A percentile compares a stretch with the other conserved stretches of the same genome.
Evolutionary conservation across 2,113 vertebrate genomes (phyloP).

Genomic region (Arvicanthis niloticus): DNA sequence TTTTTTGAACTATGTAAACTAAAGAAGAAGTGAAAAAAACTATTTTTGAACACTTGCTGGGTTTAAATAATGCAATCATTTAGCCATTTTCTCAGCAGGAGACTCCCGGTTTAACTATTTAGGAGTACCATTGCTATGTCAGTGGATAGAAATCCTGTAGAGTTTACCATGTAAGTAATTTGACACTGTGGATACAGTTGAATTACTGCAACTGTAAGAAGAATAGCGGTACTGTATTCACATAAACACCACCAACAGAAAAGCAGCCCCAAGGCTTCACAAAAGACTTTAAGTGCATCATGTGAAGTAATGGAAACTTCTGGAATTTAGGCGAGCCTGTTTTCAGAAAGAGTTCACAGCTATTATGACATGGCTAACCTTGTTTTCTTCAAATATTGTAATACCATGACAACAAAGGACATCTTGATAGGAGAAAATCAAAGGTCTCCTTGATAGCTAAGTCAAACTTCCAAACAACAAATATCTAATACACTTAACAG

Average conservation of each 20-base stretch:
- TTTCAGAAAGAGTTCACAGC: constrained; percentile 11
- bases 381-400: constrained; percentile 68
- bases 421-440: constrained; percentile 65
- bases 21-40: neutral
- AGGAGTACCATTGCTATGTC: neutral
- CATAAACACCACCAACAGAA: constrained; percentile 15
- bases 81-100: constrained; percentile 28
- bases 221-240: constrained; percentile 47
- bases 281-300: constrained; percentile 50
- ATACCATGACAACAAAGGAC: constrained; percentile 60
- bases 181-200: neutral
- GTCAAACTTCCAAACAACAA: neutral
- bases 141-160: constrained; percentile 18
- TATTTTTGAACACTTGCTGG: neutral
- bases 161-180: neutral
- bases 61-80: constrained; percentile 35
- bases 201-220: constrained; percentile 52
- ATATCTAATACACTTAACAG: constrained; percentile 31
- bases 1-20: constrained; percentile 30
- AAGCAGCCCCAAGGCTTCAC: neutral
- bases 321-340: constrained; percentile 52
- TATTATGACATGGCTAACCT: constrained; percentile 58
- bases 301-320: constrained; percentile 68
- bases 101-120: constrained; percentile 18
- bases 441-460: constrained; percentile 57